These are phyloP conservation scores for Mobula birostris DNA, from an alignment of 2,113 vertebrate genomes.

Conservation along the genomic window DNA sequence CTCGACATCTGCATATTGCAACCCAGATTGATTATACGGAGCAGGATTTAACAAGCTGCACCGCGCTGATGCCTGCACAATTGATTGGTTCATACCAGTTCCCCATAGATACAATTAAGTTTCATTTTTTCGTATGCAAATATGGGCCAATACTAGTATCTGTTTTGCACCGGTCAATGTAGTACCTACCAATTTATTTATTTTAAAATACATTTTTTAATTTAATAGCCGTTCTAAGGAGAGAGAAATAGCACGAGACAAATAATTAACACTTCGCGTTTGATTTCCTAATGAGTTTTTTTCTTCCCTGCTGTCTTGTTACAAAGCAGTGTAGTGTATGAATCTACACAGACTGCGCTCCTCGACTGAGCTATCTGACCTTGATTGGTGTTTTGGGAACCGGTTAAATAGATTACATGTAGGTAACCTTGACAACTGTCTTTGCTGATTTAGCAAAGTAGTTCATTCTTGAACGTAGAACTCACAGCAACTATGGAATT, in stretches of 20 bases:
- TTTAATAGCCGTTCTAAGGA: slow-evolving; percentile 43
- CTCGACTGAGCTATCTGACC: slow-evolving; percentile 72
- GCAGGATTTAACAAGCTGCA: slow-evolving; percentile 34
- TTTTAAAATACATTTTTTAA: not conserved
- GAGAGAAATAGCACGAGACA: slow-evolving; percentile 52
- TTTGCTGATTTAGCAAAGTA: slow-evolving; percentile 83
- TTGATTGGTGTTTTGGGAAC: slow-evolving; percentile 82
- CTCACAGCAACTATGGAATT: slow-evolving; percentile 71
- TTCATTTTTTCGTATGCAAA: slow-evolving; percentile 35
- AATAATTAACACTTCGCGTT: slow-evolving; percentile 68
- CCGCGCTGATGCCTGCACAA: slow-evolving; percentile 2
- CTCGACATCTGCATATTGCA: slow-evolving; percentile 31
- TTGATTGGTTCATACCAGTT: slow-evolving; percentile 34
- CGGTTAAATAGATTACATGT: slow-evolving; percentile 83
- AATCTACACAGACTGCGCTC: slow-evolving; percentile 69
- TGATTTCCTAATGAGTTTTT: slow-evolving; percentile 72
- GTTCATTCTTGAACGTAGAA: slow-evolving; percentile 76
- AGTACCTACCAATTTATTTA: too few species aligned
- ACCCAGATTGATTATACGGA: slow-evolving; percentile 33
- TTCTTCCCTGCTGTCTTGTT: slow-evolving; percentile 73
- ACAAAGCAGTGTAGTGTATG: slow-evolving; percentile 69
- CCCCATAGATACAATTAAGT: slow-evolving; percentile 35
- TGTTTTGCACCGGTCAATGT: not conserved
- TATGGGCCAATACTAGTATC: not conserved
- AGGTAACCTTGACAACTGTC: slow-evolving; percentile 92